Evolutionary conservation across 1,140 invertebrate species (phyloP), one percentile per base, ranked within the genome.

Genomic region (Papilio machaon): DNA sequence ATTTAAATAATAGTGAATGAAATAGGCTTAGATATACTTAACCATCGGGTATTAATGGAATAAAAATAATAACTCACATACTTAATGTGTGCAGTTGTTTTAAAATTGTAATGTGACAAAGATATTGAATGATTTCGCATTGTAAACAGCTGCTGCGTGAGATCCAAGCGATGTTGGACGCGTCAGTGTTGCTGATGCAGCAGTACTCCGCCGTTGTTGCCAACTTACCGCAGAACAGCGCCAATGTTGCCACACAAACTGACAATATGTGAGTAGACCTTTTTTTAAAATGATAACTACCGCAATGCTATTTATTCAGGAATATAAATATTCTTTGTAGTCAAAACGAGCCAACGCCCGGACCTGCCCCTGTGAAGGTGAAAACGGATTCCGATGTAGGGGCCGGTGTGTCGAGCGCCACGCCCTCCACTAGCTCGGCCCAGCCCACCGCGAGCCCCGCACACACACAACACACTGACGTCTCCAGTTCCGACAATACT

Each of bases 121-220:
- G 47, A 19, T 79, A 64, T 67, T 81, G 49, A 80, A 19, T 52
- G 47, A 19, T 79, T 46, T 67, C 80, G 49, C 80, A 17, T 52
- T 47, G 15, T 77, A 73, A 81, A n/a, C 91, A 97, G 91, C 97
- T 97, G 88, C 94, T 99, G 38, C 95, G 96, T 70, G 98, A 99
- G 94, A 98, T 99, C 83, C 97, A 98, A 92, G 95, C 97, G 1
- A 96, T 99, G 92, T 90, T 99, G 81, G 98, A 99, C 94, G 97
- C 98, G 30, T 98, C 98, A 60, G 97, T 98, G 81, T 91, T 98
- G 35, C 96, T 99, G 92, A 98, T 99, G 96, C 96, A 98, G 84
- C 98, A 99, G 91, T 99, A 99, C 93, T 97, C 96, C 76, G 95
- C 96, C 46, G 95, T 97, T 15, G 95, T 95, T 73, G 82, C 94